Base-by-base conservation (phyloP, 1,140 invertebrate genomes). In the Tetragonula clypearis region DNA sequence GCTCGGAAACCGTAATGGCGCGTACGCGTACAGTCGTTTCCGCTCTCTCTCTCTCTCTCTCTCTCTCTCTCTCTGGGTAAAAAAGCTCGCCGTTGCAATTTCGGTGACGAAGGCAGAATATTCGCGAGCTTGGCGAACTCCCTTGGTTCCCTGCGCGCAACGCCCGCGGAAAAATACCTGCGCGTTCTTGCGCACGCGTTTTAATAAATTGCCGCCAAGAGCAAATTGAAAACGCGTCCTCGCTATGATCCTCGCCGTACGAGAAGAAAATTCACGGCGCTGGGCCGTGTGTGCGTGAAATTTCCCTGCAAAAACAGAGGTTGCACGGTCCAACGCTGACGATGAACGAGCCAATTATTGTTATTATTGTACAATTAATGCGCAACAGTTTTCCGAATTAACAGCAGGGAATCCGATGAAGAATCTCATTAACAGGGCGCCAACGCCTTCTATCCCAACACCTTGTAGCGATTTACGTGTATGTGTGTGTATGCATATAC, bases 81-180 rank as follows among this genome's bases (percentile, higher is more conserved):
- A 49, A 12, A n/a, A 4, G 35, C 84, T 78, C 76, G 80, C 75
- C 75, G 30, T 71, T 72, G 82, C 86, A 89, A 91, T 89, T 90
- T 85, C 69, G 62, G 72, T 66, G 35, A 4, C 35, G 35, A 35
- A 35, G 35, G 35, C 35, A 35, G 35, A 35, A 79, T 90, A 91
- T 91, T 91, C 88, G 88, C 82, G 87, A 75, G 68, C 73, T 62
- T 78, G 66, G 77, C 30, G 79, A 91, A 91, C 90, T 2, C 90
- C n/a, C n/a, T n/a, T n/a, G 30, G 75, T 35, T 71, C 49, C 71
- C 58, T 53, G 62, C 75, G 21, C 79, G 41, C 77, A 85, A 85
- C 49, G 60, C 30, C 15, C 17, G 15, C 17, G 14, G n/a, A 75
- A 75, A 74, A 30, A 30, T 35, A 71, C 26, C 41, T 6, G 41